phyloP scores from a whole-genome alignment of 2,113 vertebrate species.

The Oncorhynchus nerka region DNA sequence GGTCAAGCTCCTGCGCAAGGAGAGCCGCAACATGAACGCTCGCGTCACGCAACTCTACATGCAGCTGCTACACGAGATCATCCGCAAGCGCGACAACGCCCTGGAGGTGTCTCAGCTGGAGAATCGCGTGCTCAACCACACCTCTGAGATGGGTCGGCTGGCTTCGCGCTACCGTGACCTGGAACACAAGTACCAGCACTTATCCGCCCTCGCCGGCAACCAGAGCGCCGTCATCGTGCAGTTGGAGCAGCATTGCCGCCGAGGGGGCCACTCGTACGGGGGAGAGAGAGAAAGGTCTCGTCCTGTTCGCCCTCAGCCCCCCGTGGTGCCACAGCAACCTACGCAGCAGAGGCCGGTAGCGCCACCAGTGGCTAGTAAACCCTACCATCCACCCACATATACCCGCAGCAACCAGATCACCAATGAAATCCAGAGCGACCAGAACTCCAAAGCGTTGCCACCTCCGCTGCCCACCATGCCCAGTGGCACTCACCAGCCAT shows the following conservation, averaged over 20 bases:
- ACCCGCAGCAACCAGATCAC: slow-evolving; percentile 84
- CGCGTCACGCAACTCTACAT: slow-evolving; percentile 87
- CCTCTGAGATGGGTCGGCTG: slow-evolving; percentile 83
- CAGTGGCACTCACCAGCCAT: slow-evolving; percentile 76
- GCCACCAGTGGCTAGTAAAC: slow-evolving; percentile 48
- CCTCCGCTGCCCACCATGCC: slow-evolving; percentile 83
- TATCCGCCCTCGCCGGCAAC: slow-evolving; percentile 80
- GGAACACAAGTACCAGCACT: slow-evolving; percentile 85
- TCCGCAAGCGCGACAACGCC: slow-evolving; percentile 83
- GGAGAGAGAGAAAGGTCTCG: background rate
- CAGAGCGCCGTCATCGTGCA: slow-evolving; percentile 80
- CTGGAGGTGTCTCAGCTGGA: slow-evolving; percentile 87
- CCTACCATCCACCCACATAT: slow-evolving; percentile 78
- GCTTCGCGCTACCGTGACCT: slow-evolving; percentile 83
- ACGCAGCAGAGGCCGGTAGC: slow-evolving; percentile 54
- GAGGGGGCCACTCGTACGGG: background rate
- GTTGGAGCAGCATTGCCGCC: slow-evolving; percentile 80
- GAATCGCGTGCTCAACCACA: slow-evolving; percentile 86
- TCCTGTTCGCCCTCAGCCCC: slow-evolving; percentile 7
- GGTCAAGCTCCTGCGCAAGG: slow-evolving; percentile 85
- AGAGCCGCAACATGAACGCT: slow-evolving; percentile 89
- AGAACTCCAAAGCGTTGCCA: slow-evolving; percentile 81
- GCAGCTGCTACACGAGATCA: slow-evolving; percentile 87
- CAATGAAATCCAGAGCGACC: slow-evolving; percentile 88
- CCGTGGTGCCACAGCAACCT: slow-evolving; percentile 8